Conservation (phyloP, 1,140 invertebrate genomes). For the Musca vetustissima region DNA sequence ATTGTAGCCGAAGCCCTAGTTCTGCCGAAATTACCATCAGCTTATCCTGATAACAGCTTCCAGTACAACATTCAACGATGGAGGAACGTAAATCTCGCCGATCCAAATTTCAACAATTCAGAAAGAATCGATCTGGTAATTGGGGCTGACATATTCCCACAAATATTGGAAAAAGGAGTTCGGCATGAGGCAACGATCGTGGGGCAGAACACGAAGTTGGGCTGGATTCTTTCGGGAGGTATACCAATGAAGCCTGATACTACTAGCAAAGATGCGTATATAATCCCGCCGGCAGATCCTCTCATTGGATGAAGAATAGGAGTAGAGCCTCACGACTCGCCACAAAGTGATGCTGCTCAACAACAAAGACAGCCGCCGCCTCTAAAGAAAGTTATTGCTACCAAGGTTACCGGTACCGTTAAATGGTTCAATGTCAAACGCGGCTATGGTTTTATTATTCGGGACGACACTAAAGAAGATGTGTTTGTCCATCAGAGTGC, state of each 20-base stretch:
- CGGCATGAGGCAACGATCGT: background rate
- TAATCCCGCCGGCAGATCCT: conserved; percentile 35
- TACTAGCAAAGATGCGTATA: conserved; percentile 1
- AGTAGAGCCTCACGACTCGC: no score
- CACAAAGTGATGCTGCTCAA: no score
- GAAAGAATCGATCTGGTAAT: conserved; percentile 14
- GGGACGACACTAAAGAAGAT: no score
- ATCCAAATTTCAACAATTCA: conserved; percentile 17
- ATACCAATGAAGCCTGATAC: background rate
- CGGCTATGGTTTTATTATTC: no score
- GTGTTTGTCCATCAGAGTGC: no score
- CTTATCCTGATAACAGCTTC: background rate
- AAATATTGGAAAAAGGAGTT: conserved; percentile 14
- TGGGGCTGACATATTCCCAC: conserved; percentile 5
- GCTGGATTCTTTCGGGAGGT: background rate
- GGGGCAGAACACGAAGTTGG: background rate
- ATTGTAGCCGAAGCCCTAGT: background rate
- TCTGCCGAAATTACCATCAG: no score
- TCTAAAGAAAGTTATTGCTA: no score
- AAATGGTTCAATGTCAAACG: no score
- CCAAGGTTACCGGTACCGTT: no score
- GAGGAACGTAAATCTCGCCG: background rate
- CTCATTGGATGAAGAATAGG: conserved; percentile 35
- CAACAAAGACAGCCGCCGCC: no score
- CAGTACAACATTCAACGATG: background rate